phyloP scores from a whole-genome alignment of 2,888 invertebrate genomes.

The Omphaloscelis lunosa region DNA sequence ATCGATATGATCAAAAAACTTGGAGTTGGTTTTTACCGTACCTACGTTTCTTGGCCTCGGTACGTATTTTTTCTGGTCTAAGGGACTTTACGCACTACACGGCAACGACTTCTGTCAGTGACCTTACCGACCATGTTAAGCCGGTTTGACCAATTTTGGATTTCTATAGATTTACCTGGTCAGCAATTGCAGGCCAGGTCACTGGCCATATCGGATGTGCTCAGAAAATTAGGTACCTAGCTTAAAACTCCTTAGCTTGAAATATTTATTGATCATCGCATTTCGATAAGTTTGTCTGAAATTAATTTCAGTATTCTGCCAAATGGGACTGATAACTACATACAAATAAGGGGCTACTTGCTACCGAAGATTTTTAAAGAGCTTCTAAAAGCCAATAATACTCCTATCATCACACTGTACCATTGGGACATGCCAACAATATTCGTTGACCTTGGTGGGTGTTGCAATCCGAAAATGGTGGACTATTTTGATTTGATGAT shows the following conservation, averaged over 20 bases:
- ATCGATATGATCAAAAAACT: slow-evolving; percentile 28
- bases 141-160: background rate
- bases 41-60: slow-evolving; percentile 38
- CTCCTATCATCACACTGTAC: slow-evolving; percentile 28
- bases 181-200: background rate
- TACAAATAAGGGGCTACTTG: slow-evolving; percentile 26
- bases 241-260: background rate
- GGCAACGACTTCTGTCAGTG: background rate
- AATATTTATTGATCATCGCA: background rate
- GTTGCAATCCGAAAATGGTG: slow-evolving; percentile 14
- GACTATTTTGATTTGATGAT: too few relatives aligned
- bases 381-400: slow-evolving; percentile 35
- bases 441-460: slow-evolving; percentile 34
- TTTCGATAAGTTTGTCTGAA: background rate
- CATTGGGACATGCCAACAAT: slow-evolving; percentile 47
- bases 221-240: background rate
- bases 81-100: background rate
- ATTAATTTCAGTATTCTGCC: slow-evolving; percentile 33
- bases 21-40: slow-evolving; percentile 26
- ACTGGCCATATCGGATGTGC: background rate
- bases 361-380: slow-evolving; percentile 28
- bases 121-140: background rate
- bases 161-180: background rate
- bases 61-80: background rate
- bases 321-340: slow-evolving; percentile 25